Evolutionary conservation across 2,113 vertebrate genomes (phyloP).

Genomic region (Mastomys coucha): DNA sequence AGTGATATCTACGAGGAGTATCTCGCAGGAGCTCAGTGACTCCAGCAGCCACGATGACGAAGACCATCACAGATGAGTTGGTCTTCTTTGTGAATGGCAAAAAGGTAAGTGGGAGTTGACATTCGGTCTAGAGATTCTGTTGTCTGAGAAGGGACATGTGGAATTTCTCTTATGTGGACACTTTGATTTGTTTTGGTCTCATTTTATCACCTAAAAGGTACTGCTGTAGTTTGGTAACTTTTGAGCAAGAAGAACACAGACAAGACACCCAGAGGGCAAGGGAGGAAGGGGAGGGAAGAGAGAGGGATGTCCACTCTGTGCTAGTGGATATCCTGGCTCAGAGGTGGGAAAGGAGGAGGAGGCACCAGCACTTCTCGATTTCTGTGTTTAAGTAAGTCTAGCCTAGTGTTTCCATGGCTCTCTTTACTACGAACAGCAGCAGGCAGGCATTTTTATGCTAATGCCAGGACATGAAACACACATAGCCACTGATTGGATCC

Average conservation of each 20-base stretch:
- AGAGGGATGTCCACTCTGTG: background rate
- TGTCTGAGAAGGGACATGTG: background rate
- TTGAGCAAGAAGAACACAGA: background rate
- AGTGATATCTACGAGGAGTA: background rate
- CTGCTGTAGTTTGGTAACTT: background rate
- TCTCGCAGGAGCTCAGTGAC: background rate
- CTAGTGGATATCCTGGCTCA: background rate
- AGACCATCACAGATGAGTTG: slow-evolving; percentile 85
- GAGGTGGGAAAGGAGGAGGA: background rate
- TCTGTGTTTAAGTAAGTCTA: background rate
- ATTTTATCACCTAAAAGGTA: background rate
- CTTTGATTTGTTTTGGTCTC: background rate
- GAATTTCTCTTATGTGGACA: background rate
- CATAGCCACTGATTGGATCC: background rate
- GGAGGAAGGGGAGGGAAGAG: background rate
- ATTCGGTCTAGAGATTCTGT: slow-evolving; percentile 1
- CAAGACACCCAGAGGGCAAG: background rate
- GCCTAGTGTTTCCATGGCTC: background rate
- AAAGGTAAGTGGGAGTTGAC: slow-evolving; percentile 90
- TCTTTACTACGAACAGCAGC: slow-evolving; percentile 5
- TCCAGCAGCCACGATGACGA: slow-evolving; percentile 49
- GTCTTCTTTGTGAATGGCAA: slow-evolving; percentile 97
- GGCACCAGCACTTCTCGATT: background rate
- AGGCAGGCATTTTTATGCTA: background rate
- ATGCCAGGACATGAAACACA: background rate